Base-by-base conservation (phyloP, 2,888 invertebrate genomes). In the Sphecodes monilicornis region DNA sequence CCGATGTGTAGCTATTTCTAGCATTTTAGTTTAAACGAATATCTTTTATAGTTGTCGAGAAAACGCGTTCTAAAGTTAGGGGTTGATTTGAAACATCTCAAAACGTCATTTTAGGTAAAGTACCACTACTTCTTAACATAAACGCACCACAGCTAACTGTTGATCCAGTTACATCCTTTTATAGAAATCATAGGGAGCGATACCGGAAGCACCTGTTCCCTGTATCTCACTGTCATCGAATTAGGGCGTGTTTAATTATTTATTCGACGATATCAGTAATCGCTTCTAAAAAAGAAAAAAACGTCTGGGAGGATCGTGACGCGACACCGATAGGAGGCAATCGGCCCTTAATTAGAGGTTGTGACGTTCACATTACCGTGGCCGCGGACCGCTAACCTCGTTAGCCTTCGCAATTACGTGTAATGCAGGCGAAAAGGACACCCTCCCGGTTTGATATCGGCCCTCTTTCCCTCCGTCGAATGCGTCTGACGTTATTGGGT, bases 321-420 rank as follows among this genome's bases (percentile, higher is more conserved):
- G 71, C 80, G 72, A 64, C 82, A 70, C 36, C 64, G 85, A 86
- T 80, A 72, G 82, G 77, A 64, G 43, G 76, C 87, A 66, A 86
- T 88, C 80, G 85, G 83, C 86, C 84, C 89, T 87, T 89, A 90
- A 91, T 92, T 88, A 90, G 85, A 80, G 87, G 87, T 88, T 86
- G 88, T 88, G 87, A 89, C 87, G 89, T 87, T 84, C 90, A 88
- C 91, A 89, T 92, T 91, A 91, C 89, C 88, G 87, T 87, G 87
- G 87, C 88, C 88, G 83, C 85, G 87, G 77, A 80, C 87, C 87
- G 80, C 85, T 90, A 92, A 92, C 91, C 90, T 89, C 83, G 88
- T 92, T 91, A 91, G 90, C 76, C 88, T 68, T 88, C 76, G 90
- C 90, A 92, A 91, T 92, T 91, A 90, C 89, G 87, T 78, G 88